Evolutionary conservation across 1,140 invertebrate species (phyloP).

Genomic region (Psilanteris sp.): DNA sequence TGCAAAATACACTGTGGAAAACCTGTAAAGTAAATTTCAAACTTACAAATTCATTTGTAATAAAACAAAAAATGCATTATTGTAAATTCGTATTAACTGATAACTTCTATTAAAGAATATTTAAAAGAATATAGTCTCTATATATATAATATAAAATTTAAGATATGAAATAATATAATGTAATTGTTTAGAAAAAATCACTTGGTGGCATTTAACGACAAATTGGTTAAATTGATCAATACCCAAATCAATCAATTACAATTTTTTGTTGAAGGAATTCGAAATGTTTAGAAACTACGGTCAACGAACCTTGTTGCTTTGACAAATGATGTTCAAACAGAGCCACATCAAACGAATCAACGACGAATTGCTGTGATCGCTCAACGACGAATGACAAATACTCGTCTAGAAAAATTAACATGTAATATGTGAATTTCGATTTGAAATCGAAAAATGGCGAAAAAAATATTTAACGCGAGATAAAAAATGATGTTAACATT

Average conservation of each 20-base stretch:
- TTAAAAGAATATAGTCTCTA: too few species aligned
- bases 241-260: constrained; percentile 4
- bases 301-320: constrained; percentile 41
- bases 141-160: background rate
- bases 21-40: too few species aligned
- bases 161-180: too few species aligned
- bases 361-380: constrained; percentile 28
- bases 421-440: too few species aligned
- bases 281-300: constrained; percentile 30
- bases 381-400: constrained; percentile 22
- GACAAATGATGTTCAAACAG: constrained; percentile 48
- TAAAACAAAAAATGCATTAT: constrained; percentile 42
- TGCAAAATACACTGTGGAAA: constrained; percentile 44
- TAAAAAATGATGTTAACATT: too few species aligned
- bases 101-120: too few species aligned
- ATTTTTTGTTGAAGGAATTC: constrained; percentile 23
- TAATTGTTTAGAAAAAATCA: too few species aligned
- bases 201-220: too few species aligned
- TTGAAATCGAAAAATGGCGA: too few species aligned
- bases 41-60: too few species aligned
- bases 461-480: too few species aligned
- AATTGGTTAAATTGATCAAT: too few species aligned
- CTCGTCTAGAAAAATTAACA: constrained; percentile 27
- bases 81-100: constrained; percentile 30
- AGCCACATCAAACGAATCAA: constrained; percentile 37